These are phyloP conservation scores for Peribatodes rhomboidaria DNA, from an alignment of 2,888 invertebrate genomes.

Conservation along the genomic window DNA sequence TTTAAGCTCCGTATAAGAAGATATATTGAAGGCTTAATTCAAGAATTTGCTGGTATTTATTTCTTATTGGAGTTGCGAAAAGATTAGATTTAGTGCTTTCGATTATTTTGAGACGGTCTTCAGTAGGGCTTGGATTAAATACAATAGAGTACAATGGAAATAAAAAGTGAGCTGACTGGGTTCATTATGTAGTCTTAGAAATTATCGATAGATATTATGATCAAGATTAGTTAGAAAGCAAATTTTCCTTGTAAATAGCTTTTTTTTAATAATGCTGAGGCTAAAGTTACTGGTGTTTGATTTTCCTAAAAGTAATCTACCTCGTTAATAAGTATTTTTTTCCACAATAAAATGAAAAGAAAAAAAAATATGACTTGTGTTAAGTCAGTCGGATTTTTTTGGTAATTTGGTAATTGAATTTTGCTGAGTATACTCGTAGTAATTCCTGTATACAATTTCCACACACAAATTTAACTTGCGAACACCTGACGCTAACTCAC, in stretches of 20 bases:
- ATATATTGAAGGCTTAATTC: conserved; percentile 72
- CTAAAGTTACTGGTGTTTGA: too few relatives aligned
- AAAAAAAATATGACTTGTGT: too few relatives aligned
- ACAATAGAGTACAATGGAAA: not conserved
- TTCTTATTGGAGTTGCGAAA: conserved; percentile 56
- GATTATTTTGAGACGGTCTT: conserved; percentile 4
- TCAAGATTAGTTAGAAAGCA: too few relatives aligned
- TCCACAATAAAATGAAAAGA: too few relatives aligned
- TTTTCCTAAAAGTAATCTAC: too few relatives aligned
- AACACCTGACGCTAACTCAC: conserved; percentile 26
- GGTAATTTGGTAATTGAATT: not conserved
- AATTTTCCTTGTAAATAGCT: too few relatives aligned
- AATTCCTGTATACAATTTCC: not conserved
- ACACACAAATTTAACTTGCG: not conserved
- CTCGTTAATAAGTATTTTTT: too few relatives aligned
- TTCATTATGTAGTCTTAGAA: not conserved
- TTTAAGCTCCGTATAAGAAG: conserved; percentile 70
- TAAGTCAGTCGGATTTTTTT: not conserved
- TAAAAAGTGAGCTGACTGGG: not conserved
- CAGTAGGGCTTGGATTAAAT: not conserved
- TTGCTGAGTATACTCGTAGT: too few relatives aligned
- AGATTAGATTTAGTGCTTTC: conserved; percentile 28
- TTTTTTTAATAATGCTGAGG: too few relatives aligned
- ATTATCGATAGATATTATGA: too few relatives aligned
- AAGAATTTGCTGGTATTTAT: conserved; percentile 60